Conservation (phyloP, 2,797 vertebrate species). For the Craterocephalus amniculus region DNA sequence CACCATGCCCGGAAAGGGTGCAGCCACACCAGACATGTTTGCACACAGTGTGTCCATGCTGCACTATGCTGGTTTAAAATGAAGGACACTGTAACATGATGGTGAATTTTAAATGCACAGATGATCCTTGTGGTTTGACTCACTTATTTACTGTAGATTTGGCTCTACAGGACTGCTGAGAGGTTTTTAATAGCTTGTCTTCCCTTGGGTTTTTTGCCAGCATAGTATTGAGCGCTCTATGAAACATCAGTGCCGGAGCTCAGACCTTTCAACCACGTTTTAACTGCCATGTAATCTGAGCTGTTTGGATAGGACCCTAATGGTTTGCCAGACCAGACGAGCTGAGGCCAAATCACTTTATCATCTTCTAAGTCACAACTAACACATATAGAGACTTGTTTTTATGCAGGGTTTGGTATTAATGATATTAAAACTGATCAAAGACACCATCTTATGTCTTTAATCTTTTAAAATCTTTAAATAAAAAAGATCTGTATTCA, state of each 20-base stretch:
- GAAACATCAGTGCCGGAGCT: slow-evolving; percentile 44
- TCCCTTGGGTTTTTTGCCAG: slow-evolving; percentile 54
- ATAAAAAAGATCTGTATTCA: no score
- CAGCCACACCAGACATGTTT: slow-evolving; percentile 37
- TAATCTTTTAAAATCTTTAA: background rate
- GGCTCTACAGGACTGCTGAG: slow-evolving; percentile 45
- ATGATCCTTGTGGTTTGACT: slow-evolving; percentile 26
- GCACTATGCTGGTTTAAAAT: slow-evolving; percentile 34
- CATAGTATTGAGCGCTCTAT: slow-evolving; percentile 48
- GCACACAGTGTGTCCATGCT: slow-evolving; percentile 25
- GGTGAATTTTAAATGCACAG: slow-evolving; percentile 44
- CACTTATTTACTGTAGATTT: slow-evolving; percentile 44
- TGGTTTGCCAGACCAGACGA: slow-evolving; percentile 28
- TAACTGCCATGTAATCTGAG: slow-evolving; percentile 40
- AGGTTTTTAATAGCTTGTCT: slow-evolving; percentile 40
- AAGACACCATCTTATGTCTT: background rate
- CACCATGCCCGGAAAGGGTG: slow-evolving; percentile 27
- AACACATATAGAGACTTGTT: slow-evolving; percentile 33
- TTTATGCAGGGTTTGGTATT: slow-evolving; percentile 8
- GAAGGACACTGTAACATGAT: background rate
- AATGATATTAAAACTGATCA: background rate
- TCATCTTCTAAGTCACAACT: slow-evolving; percentile 39
- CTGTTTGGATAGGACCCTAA: slow-evolving; percentile 37
- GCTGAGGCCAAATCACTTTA: slow-evolving; percentile 34
- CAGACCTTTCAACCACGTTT: slow-evolving; percentile 43